A percentile compares a stretch with the other conserved stretches of the same genome.
Evolutionary conservation across 2,113 vertebrate species (phyloP).

Genomic region (Aegotheles bennettii): DNA sequence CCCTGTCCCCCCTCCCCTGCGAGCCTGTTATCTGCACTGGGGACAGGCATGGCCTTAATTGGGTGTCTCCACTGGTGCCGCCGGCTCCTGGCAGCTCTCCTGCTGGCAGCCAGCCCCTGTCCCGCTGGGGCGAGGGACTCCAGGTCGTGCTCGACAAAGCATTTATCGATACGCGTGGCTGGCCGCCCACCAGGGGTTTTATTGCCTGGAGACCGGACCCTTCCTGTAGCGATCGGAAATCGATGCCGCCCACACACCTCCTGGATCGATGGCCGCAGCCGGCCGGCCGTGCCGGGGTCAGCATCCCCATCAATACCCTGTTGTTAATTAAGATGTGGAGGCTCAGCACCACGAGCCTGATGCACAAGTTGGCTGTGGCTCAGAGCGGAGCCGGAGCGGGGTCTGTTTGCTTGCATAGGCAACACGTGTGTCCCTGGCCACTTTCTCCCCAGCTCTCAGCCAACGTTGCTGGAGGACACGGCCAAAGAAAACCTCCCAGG

Average conservation of each 20-base stretch:
- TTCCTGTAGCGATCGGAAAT: slow-evolving; percentile 59
- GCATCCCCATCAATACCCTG: slow-evolving; percentile 31
- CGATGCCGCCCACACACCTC: slow-evolving; percentile 2
- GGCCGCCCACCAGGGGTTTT: slow-evolving; percentile 43
- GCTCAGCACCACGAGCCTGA: slow-evolving; percentile 24
- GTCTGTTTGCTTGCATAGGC: slow-evolving; percentile 29
- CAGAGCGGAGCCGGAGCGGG: slow-evolving; percentile 47
- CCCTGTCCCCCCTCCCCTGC: background rate
- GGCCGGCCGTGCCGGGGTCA: background rate
- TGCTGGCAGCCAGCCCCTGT: background rate
- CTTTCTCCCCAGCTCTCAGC: background rate
- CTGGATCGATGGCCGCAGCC: slow-evolving; percentile 51
- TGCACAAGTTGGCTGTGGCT: slow-evolving; percentile 68
- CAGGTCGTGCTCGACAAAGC: background rate
- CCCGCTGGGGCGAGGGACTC: background rate
- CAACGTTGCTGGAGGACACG: background rate
- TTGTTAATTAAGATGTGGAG: slow-evolving; percentile 76
- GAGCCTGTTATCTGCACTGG: background rate
- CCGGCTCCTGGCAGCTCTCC: background rate
- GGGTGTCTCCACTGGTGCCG: slow-evolving; percentile 1
- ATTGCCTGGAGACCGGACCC: slow-evolving; percentile 65
- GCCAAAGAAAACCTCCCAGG: background rate
- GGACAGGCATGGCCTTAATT: slow-evolving; percentile 53
- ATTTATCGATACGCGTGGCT: slow-evolving; percentile 32
- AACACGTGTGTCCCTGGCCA: background rate